These are phyloP conservation scores for Bellardia pandia DNA, from an alignment of 2,888 invertebrate genomes.

Conservation along the genomic window DNA sequence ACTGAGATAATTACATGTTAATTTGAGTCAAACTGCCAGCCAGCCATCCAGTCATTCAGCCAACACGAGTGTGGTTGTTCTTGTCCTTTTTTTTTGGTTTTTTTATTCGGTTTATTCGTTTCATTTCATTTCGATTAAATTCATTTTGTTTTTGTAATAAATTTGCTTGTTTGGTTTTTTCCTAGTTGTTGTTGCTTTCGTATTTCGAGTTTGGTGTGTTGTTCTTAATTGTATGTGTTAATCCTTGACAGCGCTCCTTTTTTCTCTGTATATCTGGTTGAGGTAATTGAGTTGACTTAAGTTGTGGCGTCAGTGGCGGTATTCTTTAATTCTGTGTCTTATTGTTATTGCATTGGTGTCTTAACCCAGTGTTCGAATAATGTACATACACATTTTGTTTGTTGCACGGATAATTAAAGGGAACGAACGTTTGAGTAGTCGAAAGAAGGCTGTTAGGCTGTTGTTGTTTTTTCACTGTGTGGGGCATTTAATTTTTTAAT, in stretches of 20 bases:
- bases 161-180: slow-evolving; percentile 32
- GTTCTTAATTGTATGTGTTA: slow-evolving; percentile 71
- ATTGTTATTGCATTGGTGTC: slow-evolving; percentile 24
- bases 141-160: slow-evolving; percentile 50
- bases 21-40: slow-evolving; percentile 65
- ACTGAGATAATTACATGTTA: slow-evolving; percentile 74
- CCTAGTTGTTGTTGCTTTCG: slow-evolving; percentile 27
- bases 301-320: slow-evolving; percentile 72
- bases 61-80: slow-evolving; percentile 20
- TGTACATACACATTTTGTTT: slow-evolving; percentile 41
- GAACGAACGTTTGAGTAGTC: slow-evolving; percentile 10
- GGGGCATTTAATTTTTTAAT: slow-evolving; percentile 72
- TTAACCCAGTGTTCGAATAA: slow-evolving; percentile 51
- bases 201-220: slow-evolving; percentile 42
- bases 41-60: slow-evolving; percentile 4
- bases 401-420: slow-evolving; percentile 68
- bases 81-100: slow-evolving; percentile 23
- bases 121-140: slow-evolving; percentile 60
- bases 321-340: slow-evolving; percentile 59
- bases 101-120: slow-evolving; percentile 32
- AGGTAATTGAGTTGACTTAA: slow-evolving; percentile 74
- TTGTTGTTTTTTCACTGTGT: slow-evolving; percentile 47
- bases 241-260: slow-evolving; percentile 72
- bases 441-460: not conserved
- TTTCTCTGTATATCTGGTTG: slow-evolving; percentile 50